These are phyloP conservation scores for Bombus affinis DNA, from an alignment of 1,140 invertebrate genomes.

Conservation along the genomic window DNA sequence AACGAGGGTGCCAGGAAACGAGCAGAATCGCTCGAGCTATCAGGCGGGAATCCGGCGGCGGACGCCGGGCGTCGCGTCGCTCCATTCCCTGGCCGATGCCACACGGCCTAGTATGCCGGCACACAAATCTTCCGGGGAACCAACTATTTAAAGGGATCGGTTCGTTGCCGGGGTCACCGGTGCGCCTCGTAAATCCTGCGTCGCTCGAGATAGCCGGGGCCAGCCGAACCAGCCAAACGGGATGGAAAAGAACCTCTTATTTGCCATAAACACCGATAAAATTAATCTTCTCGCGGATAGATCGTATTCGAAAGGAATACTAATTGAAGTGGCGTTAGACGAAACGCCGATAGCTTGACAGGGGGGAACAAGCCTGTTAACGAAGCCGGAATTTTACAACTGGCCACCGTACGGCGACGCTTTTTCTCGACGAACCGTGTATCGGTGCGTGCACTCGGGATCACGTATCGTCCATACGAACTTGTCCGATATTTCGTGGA, in stretches of 20 bases:
- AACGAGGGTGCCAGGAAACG: background rate
- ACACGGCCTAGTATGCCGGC: constrained; percentile 50
- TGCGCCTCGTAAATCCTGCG: constrained; percentile 54
- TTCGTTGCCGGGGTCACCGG: constrained; percentile 51
- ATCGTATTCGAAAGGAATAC: background rate
- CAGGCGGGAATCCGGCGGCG: constrained; percentile 45
- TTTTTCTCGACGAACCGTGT: background rate
- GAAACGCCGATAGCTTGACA: background rate
- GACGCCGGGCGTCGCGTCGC: background rate
- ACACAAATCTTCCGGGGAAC: constrained; percentile 52
- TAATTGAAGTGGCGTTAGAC: background rate
- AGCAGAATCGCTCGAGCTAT: background rate
- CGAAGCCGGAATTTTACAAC: constrained; percentile 6
- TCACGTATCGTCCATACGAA: background rate
- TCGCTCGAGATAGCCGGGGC: background rate
- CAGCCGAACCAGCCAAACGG: background rate
- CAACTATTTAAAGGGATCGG: constrained; percentile 58
- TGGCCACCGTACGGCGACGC: background rate
- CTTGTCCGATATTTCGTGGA: background rate
- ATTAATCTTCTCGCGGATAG: constrained; percentile 11
- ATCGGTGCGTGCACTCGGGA: too few relatives aligned
- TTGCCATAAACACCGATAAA: constrained; percentile 18
- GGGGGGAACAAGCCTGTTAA: background rate
- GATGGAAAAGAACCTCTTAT: background rate
- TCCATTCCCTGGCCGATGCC: background rate